These are phyloP conservation scores for Ditula angustiorana DNA, from an alignment of 2,888 invertebrate genomes.

Conservation along the genomic window DNA sequence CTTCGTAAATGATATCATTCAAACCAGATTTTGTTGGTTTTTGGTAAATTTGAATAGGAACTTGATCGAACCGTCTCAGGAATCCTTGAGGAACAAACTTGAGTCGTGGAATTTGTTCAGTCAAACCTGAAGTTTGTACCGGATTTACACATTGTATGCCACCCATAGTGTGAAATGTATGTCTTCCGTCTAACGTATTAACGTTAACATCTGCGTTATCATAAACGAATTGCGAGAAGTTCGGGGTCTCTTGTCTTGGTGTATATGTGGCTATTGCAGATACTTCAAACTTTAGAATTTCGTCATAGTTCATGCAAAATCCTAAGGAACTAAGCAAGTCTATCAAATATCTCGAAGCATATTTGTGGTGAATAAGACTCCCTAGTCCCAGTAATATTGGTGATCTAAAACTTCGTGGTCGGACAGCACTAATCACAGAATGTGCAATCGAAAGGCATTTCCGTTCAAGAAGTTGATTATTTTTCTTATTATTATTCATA, in stretches of 20 bases:
- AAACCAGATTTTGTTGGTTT: constrained; percentile 53
- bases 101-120: background rate
- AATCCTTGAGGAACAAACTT: background rate
- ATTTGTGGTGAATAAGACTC: constrained; percentile 3
- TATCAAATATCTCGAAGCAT: constrained; percentile 8
- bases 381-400: constrained; percentile 6
- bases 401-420: constrained; percentile 2
- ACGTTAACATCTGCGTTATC: background rate
- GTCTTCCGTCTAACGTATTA: background rate
- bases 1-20: constrained; percentile 56
- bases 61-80: background rate
- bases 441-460: constrained; percentile 43
- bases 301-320: constrained; percentile 8
- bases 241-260: background rate
- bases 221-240: constrained; percentile 12
- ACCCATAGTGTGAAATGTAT: background rate
- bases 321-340: constrained; percentile 3
- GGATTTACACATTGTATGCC: constrained; percentile 8
- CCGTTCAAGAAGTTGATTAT: no score
- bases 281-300: background rate
- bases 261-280: background rate
- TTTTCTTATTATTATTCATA: no score
- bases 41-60: background rate
- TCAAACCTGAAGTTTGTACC: background rate
- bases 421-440: background rate